Percentiles rank a stretch among this genome's conserved stretches.
These are phyloP conservation scores for Alsophila aescularia DNA, from an alignment of 2,888 invertebrate genomes.

Conservation along the genomic window DNA sequence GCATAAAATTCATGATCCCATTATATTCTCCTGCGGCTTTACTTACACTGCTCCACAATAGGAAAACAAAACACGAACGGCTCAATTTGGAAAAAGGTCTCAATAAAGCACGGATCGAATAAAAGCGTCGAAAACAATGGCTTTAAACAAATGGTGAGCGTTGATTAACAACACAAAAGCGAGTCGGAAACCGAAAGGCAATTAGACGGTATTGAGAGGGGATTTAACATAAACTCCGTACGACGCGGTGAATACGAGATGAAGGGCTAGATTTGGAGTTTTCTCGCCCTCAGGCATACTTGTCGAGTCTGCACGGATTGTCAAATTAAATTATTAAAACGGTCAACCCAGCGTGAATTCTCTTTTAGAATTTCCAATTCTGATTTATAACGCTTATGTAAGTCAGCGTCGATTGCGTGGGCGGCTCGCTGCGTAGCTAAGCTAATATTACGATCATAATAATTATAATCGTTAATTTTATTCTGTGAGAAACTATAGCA, in stretches of 20 bases:
- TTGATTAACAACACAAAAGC: slow-evolving; percentile 64
- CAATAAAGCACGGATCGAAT: slow-evolving; percentile 37
- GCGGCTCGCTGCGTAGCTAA: not conserved
- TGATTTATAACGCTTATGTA: slow-evolving; percentile 13
- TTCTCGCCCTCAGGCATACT: not conserved
- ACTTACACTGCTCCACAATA: slow-evolving; percentile 1
- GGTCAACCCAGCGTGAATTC: not conserved
- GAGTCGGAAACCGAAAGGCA: slow-evolving; percentile 49
- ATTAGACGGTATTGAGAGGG: slow-evolving; percentile 45
- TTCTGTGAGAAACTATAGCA: not conserved
- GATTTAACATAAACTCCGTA: slow-evolving; percentile 4
- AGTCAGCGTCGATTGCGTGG: slow-evolving; percentile 3
- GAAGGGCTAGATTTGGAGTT: slow-evolving; percentile 1
- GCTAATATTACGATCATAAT: not conserved
- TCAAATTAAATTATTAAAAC: slow-evolving; percentile 10
- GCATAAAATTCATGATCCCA: slow-evolving; percentile 10
- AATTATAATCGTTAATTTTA: not conserved
- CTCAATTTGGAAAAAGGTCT: slow-evolving; percentile 31
- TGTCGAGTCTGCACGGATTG: not conserved
- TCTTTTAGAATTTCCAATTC: slow-evolving; percentile 12
- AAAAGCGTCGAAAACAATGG: slow-evolving; percentile 43
- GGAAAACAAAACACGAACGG: slow-evolving; percentile 7
- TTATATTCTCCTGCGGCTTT: slow-evolving; percentile 1
- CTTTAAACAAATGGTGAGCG: slow-evolving; percentile 44
- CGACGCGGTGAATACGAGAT: slow-evolving; percentile 2